These are phyloP conservation scores for Hydrozoanthus gracilis DNA, from an alignment of 92 coral and sea anemone genomes.

Conservation along the genomic window DNA sequence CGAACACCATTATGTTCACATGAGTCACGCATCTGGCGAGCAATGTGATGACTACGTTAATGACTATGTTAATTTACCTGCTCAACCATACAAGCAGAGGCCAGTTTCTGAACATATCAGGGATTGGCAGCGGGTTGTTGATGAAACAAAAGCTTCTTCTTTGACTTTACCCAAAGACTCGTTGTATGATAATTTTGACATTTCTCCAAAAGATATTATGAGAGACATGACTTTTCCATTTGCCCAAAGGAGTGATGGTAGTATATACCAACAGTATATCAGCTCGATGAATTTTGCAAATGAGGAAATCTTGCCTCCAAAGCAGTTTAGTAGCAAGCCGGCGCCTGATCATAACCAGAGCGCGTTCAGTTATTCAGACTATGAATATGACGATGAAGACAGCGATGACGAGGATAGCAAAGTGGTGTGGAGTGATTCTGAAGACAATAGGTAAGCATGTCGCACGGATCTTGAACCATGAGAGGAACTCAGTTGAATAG, in stretches of 20 bases:
- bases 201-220: not conserved
- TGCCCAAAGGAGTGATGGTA: slow-evolving; percentile 10
- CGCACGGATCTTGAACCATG: not conserved
- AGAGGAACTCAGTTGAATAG: not conserved
- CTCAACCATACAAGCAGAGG: not conserved
- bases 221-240: not conserved
- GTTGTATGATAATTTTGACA: slow-evolving; percentile 4
- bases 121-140: not conserved
- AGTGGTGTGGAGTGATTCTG: slow-evolving; percentile 10
- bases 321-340: not conserved
- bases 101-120: slow-evolving; percentile 3
- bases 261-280: slow-evolving; percentile 31
- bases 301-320: not conserved
- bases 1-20: not conserved
- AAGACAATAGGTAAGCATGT: slow-evolving; percentile 24
- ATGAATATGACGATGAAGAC: slow-evolving; percentile 26
- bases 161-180: slow-evolving; percentile 3
- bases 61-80: slow-evolving; percentile 8
- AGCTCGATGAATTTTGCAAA: slow-evolving; percentile 29
- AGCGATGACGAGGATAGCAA: not conserved
- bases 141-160: not conserved
- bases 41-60: slow-evolving; percentile 1
- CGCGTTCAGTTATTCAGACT: slow-evolving; percentile 44
- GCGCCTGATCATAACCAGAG: slow-evolving; percentile 3
- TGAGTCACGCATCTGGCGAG: not conserved